phyloP scores from a whole-genome alignment of 1,140 invertebrate genomes.

The Phocides pigmalion region DNA sequence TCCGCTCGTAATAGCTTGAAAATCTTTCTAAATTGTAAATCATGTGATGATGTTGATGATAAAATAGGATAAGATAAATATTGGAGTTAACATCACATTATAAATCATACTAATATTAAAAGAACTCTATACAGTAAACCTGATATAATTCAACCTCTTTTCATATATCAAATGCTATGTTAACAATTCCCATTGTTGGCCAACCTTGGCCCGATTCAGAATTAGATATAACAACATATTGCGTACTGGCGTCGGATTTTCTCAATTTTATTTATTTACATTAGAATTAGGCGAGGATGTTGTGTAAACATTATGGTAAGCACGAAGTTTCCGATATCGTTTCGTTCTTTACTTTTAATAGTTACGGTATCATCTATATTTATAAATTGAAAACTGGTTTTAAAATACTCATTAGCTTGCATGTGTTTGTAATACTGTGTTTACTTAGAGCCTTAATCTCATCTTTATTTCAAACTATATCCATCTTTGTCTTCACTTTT shows the following conservation, averaged over 20 bases:
- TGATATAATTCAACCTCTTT: conserved; percentile 44
- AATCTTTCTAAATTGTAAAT: no score
- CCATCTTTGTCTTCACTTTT: no score
- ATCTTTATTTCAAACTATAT: no score
- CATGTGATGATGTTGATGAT: no score
- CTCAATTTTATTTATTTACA: conserved; percentile 60
- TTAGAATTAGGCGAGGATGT: conserved; percentile 57
- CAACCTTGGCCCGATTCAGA: conserved; percentile 63
- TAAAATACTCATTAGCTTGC: no score
- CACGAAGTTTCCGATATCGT: background rate
- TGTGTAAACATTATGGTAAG: conserved; percentile 47
- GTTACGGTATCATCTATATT: background rate
- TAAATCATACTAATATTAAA: background rate
- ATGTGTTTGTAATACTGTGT: no score
- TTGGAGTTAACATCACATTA: no score
- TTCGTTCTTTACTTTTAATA: background rate
- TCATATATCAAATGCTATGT: conserved; percentile 59
- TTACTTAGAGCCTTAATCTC: no score
- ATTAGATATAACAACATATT: conserved; percentile 43
- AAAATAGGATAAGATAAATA: no score
- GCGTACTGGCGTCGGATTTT: conserved; percentile 40
- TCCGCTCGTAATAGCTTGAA: no score
- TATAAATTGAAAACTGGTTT: no score
- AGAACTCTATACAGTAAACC: background rate
- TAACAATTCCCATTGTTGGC: conserved; percentile 68